Conservation (phyloP, 2,797 vertebrate genomes). For the Peromyscus attwateri region DNA sequence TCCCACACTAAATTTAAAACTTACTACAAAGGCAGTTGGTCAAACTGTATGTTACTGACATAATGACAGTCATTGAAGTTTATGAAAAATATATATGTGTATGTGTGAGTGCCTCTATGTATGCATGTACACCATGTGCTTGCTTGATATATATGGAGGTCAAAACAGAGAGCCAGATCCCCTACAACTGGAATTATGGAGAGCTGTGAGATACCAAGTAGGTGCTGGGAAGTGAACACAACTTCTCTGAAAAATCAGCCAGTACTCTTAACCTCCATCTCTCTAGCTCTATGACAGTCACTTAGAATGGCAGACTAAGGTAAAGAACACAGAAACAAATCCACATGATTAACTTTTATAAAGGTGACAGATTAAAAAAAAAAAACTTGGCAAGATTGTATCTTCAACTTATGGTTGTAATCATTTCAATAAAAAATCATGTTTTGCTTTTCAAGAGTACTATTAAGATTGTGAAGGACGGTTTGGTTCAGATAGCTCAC, state of each 20-base stretch:
- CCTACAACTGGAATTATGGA: too few species aligned
- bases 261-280: background rate
- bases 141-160: background rate
- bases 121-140: background rate
- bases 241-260: background rate
- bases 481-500: background rate
- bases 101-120: too few species aligned
- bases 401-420: background rate
- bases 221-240: too few species aligned
- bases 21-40: too few species aligned
- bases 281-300: too few species aligned
- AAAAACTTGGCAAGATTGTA: background rate
- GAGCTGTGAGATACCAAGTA: too few species aligned
- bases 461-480: background rate
- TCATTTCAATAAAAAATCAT: background rate
- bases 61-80: too few species aligned
- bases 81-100: too few species aligned
- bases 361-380: too few species aligned
- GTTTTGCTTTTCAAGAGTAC: background rate
- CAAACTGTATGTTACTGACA: too few species aligned
- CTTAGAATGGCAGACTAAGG: background rate
- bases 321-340: background rate
- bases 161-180: too few species aligned
- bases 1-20: too few species aligned
- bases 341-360: background rate